Evolutionary conservation across 23 tunicate species (phyloP).

Genomic region (Styela plicata): DNA sequence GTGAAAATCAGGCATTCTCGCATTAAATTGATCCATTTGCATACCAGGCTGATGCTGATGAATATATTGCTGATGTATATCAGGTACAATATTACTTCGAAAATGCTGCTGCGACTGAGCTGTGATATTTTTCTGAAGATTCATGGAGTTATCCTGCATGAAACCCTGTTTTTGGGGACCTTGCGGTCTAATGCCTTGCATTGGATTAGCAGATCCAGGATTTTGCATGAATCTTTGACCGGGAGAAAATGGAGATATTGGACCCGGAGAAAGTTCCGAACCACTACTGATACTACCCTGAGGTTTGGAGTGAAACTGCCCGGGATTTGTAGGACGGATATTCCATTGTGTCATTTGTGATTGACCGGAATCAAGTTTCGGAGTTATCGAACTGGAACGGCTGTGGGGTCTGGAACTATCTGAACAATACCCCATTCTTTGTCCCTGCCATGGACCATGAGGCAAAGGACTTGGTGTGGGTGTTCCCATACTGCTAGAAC

Average conservation of each 20-base stretch:
- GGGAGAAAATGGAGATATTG: not conserved
- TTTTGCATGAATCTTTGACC: not conserved
- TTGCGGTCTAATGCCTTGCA: not conserved
- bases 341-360: conserved; percentile 3
- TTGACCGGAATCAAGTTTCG: not conserved
- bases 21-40: not conserved
- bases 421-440: not conserved
- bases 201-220: not conserved
- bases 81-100: not conserved
- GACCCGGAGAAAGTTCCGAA: not conserved
- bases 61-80: not conserved
- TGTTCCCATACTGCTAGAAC: conserved; percentile 30
- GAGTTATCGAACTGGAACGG: conserved; percentile 14
- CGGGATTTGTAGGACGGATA: not conserved
- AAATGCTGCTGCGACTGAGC: not conserved
- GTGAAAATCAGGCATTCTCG: not conserved
- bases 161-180: not conserved
- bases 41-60: not conserved
- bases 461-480: conserved; percentile 15
- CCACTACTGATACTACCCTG: not conserved
- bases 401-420: conserved; percentile 18
- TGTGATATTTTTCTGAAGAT: not conserved
- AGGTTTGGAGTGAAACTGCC: not conserved
- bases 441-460: conserved; percentile 10
- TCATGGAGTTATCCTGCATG: not conserved